Conservation (phyloP, 2,888 invertebrate species). For the Crematogaster levior region DNA sequence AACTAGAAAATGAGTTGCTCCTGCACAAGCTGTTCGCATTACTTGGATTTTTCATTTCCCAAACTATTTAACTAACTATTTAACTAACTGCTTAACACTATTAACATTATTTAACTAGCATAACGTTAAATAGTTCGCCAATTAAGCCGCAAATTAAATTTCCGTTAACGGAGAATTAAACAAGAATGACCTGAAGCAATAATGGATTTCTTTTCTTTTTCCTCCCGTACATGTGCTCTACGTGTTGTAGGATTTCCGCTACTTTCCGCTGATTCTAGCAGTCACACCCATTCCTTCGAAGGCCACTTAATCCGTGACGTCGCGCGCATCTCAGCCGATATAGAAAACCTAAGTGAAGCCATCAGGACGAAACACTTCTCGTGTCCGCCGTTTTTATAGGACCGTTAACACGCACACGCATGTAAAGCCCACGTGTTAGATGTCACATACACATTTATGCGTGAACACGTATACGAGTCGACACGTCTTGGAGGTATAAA, state of each 20-base stretch:
- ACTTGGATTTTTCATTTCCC: slow-evolving; percentile 20
- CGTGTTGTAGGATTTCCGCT: not conserved
- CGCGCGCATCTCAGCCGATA: slow-evolving; percentile 47
- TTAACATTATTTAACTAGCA: too few species aligned
- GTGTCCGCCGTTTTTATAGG: slow-evolving; percentile 68
- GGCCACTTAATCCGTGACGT: slow-evolving; percentile 49
- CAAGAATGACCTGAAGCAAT: not conserved
- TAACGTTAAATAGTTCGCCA: slow-evolving; percentile 7
- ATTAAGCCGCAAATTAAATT: slow-evolving; percentile 31
- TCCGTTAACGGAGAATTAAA: slow-evolving; percentile 6
- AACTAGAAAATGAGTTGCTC: not conserved
- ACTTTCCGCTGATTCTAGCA: not conserved
- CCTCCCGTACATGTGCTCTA: not conserved
- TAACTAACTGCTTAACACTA: too few species aligned
- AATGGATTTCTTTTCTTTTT: not conserved
- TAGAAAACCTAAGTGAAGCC: slow-evolving; percentile 63
- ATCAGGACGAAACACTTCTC: slow-evolving; percentile 71
- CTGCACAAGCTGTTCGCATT: not conserved
- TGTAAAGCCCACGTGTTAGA: not conserved
- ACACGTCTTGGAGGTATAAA: not conserved
- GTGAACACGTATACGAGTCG: not conserved
- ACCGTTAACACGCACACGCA: slow-evolving; percentile 57
- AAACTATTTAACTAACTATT: slow-evolving; percentile 24
- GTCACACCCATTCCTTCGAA: slow-evolving; percentile 16
- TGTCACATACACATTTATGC: slow-evolving; percentile 2